Percentiles rank a stretch among this genome's conserved stretches.
Evolutionary conservation across 1,140 invertebrate species (phyloP).

Genomic region (Vollenhovia emeryi): DNA sequence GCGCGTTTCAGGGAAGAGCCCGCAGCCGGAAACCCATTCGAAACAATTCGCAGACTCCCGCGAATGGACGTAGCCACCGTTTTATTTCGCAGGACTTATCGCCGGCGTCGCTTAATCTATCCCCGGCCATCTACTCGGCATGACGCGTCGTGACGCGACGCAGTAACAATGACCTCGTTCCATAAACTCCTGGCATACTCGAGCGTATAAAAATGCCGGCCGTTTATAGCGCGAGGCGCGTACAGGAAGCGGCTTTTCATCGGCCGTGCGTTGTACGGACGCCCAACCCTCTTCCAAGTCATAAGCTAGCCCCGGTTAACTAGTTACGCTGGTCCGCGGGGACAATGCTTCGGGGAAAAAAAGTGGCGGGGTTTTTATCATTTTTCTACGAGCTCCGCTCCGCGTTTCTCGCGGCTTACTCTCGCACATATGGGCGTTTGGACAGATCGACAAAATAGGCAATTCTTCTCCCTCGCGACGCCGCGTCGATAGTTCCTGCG

Average conservation of each 20-base stretch:
- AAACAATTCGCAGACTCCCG: background rate
- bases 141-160: background rate
- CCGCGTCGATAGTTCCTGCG: background rate
- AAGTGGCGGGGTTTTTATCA: background rate
- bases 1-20: too few species aligned
- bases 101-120: constrained; percentile 4
- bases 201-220: constrained; percentile 28
- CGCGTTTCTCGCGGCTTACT: background rate
- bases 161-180: constrained; percentile 47
- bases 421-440: background rate
- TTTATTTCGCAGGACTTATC: background rate
- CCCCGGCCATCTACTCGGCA: constrained; percentile 6
- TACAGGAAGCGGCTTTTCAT: constrained; percentile 46
- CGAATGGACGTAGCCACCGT: background rate
- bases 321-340: background rate
- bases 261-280: background rate
- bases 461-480: background rate
- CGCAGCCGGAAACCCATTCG: background rate
- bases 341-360: background rate
- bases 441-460: background rate
- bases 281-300: background rate
- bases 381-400: background rate
- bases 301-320: constrained; percentile 11
- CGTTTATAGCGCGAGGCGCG: constrained; percentile 13
- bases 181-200: constrained; percentile 33